Evolutionary conservation across 2,888 invertebrate species (phyloP).

Genomic region (Macropis europaea): DNA sequence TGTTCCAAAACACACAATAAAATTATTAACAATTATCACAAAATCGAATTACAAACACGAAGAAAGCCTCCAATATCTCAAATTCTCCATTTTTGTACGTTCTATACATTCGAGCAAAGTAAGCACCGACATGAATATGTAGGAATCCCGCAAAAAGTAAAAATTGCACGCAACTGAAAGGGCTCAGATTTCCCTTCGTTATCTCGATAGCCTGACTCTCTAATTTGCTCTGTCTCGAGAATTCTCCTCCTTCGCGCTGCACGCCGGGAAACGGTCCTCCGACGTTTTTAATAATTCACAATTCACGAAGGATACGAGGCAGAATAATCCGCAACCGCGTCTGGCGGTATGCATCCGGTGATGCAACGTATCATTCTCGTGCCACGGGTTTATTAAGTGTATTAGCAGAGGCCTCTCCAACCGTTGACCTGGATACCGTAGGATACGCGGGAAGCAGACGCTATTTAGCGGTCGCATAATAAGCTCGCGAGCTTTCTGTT

Average conservation of each 20-base stretch:
- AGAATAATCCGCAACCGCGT: slow-evolving; percentile 3
- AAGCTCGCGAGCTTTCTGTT: slow-evolving; percentile 36
- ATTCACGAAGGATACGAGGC: slow-evolving; percentile 24
- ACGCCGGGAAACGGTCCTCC: background rate
- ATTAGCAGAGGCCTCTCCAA: slow-evolving; percentile 26
- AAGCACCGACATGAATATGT: too few species aligned
- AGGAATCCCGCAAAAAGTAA: too few species aligned
- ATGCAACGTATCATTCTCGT: slow-evolving; percentile 47
- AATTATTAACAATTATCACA: too few species aligned
- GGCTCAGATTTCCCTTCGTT: too few species aligned
- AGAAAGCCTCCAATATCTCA: too few species aligned
- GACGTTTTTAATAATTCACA: slow-evolving; percentile 34
- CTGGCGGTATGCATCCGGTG: slow-evolving; percentile 3
- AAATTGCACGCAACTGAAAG: too few species aligned
- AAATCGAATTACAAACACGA: too few species aligned
- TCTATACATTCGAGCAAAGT: too few species aligned
- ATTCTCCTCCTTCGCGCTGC: too few species aligned
- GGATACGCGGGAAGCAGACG: slow-evolving; percentile 18
- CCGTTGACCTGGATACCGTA: slow-evolving; percentile 36
- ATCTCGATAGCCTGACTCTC: background rate
- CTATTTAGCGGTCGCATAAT: slow-evolving; percentile 44
- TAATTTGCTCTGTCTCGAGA: slow-evolving; percentile 12
- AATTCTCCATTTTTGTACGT: too few species aligned
- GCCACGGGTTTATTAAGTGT: slow-evolving; percentile 51
- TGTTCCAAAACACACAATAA: too few species aligned